These are phyloP conservation scores for Drosophila baimaii DNA, from an alignment of 1,140 invertebrate genomes.

Conservation along the genomic window DNA sequence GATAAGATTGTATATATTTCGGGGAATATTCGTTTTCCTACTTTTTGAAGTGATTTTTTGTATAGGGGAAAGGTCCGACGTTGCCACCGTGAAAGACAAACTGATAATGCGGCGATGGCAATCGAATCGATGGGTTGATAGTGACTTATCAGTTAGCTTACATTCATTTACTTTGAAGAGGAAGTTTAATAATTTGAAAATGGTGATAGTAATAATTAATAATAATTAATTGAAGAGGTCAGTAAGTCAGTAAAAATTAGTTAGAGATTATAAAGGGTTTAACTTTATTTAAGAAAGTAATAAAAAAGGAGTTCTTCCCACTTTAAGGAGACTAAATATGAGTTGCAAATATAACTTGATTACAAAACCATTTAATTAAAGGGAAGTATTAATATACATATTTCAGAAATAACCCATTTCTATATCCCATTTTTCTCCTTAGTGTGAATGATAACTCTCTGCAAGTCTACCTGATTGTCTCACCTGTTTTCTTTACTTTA, in stretches of 20 bases:
- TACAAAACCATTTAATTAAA: not conserved
- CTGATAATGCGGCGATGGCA: slow-evolving; percentile 47
- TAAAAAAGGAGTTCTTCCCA: too few relatives aligned
- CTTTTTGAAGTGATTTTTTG: slow-evolving; percentile 9
- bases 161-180: slow-evolving; percentile 24
- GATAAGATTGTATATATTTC: slow-evolving; percentile 36
- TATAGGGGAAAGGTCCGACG: slow-evolving; percentile 23
- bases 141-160: slow-evolving; percentile 27
- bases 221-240: not conserved
- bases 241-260: too few relatives aligned
- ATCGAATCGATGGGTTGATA: slow-evolving; percentile 24
- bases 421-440: not conserved
- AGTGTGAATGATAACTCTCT: slow-evolving; percentile 7
- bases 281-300: too few relatives aligned
- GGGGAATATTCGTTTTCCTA: slow-evolving; percentile 15
- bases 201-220: not conserved
- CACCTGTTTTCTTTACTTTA: slow-evolving; percentile 9
- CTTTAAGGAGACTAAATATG: too few relatives aligned
- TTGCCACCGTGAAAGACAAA: slow-evolving; percentile 45
- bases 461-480: not conserved
- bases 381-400: not conserved
- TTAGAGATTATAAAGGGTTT: not conserved
- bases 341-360: not conserved
- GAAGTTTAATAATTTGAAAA: not conserved
- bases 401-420: not conserved